Evolutionary conservation across 1,140 invertebrate species (phyloP).

Genomic region (Homalodisca vitripennis): DNA sequence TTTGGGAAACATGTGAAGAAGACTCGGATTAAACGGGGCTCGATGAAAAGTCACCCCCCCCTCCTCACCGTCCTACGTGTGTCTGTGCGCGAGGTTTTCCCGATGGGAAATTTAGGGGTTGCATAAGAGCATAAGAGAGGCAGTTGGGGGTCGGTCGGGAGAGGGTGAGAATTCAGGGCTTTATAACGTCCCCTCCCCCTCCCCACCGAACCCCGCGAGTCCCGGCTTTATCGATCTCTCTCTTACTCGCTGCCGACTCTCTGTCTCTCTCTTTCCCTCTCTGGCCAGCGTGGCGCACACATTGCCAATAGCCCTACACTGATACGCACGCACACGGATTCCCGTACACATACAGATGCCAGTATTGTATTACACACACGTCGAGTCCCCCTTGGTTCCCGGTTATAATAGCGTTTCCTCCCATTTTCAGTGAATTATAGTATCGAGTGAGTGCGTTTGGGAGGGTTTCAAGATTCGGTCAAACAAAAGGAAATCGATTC

Average conservation of each 20-base stretch:
- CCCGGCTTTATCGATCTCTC: constrained; percentile 25
- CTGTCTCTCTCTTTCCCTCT: constrained; percentile 1
- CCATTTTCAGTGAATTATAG: constrained; percentile 22
- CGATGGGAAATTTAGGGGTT: constrained; percentile 29
- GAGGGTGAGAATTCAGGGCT: constrained; percentile 29
- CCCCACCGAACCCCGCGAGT: background rate
- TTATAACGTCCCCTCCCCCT: constrained; percentile 15
- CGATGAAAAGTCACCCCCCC: constrained; percentile 25
- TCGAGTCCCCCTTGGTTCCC: background rate
- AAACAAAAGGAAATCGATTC: background rate
- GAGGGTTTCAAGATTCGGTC: background rate
- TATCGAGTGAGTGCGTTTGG: background rate
- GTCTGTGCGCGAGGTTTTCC: constrained; percentile 20
- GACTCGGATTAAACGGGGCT: constrained; percentile 10
- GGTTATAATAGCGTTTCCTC: constrained; percentile 8
- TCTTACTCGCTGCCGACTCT: background rate
- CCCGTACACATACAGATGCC: too few relatives aligned
- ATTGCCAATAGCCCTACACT: background rate
- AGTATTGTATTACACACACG: too few relatives aligned
- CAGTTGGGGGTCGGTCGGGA: background rate
- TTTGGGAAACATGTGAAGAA: constrained; percentile 17
- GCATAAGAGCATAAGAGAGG: constrained; percentile 30
- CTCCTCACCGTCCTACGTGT: too few relatives aligned
- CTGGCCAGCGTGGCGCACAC: too few relatives aligned
- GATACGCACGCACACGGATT: background rate